Evolutionary conservation across 2,888 invertebrate species (phyloP).

Genomic region (Crossocerus cetratus): DNA sequence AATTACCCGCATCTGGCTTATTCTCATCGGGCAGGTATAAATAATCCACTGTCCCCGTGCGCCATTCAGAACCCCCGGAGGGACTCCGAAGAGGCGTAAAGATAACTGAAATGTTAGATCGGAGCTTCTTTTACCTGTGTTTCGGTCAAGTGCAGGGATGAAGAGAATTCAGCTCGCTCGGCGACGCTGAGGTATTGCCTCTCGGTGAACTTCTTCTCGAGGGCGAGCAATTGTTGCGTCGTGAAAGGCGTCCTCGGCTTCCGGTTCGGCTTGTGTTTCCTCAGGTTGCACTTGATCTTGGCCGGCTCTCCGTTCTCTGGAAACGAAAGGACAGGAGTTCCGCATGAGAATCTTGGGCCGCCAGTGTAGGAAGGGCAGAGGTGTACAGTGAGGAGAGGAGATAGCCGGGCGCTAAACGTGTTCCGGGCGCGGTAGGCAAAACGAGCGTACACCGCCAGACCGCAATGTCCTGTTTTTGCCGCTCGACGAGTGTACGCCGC

Average conservation of each 20-base stretch:
- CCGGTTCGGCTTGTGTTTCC: slow-evolving; percentile 98
- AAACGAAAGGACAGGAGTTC: slow-evolving; percentile 72
- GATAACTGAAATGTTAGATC: background rate
- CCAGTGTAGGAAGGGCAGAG: slow-evolving; percentile 71
- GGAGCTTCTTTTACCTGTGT: slow-evolving; percentile 84
- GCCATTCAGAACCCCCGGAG: background rate
- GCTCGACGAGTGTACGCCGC: slow-evolving; percentile 11
- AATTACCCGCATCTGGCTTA: slow-evolving; percentile 55
- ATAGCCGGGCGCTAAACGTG: slow-evolving; percentile 35
- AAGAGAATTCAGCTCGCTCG: slow-evolving; percentile 98
- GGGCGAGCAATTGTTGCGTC: slow-evolving; percentile 95
- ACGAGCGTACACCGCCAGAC: slow-evolving; percentile 37
- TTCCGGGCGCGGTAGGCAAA: slow-evolving; percentile 41
- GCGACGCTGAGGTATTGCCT: slow-evolving; percentile 99
- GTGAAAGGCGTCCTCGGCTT: slow-evolving; percentile 99
- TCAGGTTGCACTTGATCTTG: slow-evolving; percentile 91
- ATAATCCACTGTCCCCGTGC: background rate
- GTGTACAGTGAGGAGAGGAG: background rate
- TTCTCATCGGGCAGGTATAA: background rate
- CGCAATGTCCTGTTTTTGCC: slow-evolving; percentile 62
- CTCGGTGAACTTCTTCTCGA: slow-evolving; percentile 97
- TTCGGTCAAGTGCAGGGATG: slow-evolving; percentile 93
- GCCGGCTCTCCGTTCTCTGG: slow-evolving; percentile 88
- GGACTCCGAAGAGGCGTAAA: background rate
- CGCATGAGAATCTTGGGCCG: slow-evolving; percentile 69